Base-by-base conservation (phyloP, 2,113 vertebrate genomes). In the Glaucidium brasilianum region DNA sequence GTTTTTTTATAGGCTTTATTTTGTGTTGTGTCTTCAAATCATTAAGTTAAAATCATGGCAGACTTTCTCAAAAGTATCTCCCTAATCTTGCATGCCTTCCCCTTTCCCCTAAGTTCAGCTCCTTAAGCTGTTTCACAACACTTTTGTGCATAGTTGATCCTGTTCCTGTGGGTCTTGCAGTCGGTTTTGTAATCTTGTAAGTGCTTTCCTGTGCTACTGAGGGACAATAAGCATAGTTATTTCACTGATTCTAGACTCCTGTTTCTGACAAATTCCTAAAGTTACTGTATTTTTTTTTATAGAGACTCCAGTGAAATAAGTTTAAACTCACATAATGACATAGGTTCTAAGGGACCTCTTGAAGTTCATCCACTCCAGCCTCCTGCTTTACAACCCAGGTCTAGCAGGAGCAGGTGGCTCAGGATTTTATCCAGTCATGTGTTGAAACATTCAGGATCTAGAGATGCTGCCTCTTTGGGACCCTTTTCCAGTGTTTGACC, bases 161-260 rank as follows among this genome's bases (percentile, higher is more conserved):
- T 84, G 41, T 80, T 96, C 80, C 95, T 92, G 34, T 95, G 80
- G 76, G 47, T 84, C 80, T 94, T 95, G 64, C 83, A 91, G 1
- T 71, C 7, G 2, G 20, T 95, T 88, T 71, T 89, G 86, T 85
- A 92, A 91, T 87, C 83, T 84, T 77, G 47, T 75, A 52, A 89
- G 55, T 6, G 1, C 84, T 81, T 96, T 86, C 76, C 37, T 81
- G 3, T 74, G 86, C 50, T 87, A 4, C 83, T 41, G 64, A 47
- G 56, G 37, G 52, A 71, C 64, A 88, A 71, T 30, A 32, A 55
- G 60, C 6, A 5, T 16, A 23, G 68, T 59, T 85, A 77, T 71
- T 87, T 90, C 68, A 62, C 63, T 95, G 83, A 55, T 56, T 52
- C n/a, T 84, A 76, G 68, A 86, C 29, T 62, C 47, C 41, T 83